A percentile compares a stretch with the other conserved stretches of the same genome.
These are phyloP conservation scores for Cyphomyrus plagiostoma DNA, from an alignment of 2,113 vertebrate species.

Conservation along the genomic window DNA sequence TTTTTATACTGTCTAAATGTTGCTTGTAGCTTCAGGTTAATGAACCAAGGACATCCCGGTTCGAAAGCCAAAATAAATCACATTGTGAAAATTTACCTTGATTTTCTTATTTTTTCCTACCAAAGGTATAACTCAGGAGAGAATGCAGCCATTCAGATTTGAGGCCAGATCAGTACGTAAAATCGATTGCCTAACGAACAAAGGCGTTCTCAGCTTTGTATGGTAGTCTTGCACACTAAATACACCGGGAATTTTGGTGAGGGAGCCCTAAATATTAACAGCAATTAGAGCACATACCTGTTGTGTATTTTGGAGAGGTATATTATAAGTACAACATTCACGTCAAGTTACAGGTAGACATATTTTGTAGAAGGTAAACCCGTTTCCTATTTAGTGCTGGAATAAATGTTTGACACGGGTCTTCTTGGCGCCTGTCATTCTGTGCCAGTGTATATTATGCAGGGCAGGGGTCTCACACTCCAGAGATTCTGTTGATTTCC, in stretches of 20 bases:
- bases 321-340: background rate
- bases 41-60: conserved; percentile 13
- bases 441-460: background rate
- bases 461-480: background rate
- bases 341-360: background rate
- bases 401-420: background rate
- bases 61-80: conserved; percentile 16
- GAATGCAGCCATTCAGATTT: background rate
- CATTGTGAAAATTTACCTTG: background rate
- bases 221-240: background rate
- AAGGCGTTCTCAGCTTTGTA: background rate
- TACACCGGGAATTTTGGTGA: background rate
- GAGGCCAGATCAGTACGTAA: background rate
- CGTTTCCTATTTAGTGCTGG: background rate
- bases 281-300: background rate
- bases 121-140: background rate
- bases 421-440: no score
- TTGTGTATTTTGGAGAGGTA: background rate
- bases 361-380: background rate
- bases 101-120: background rate
- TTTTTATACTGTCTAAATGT: background rate
- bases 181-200: background rate
- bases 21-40: conserved; percentile 19
- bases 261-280: background rate
- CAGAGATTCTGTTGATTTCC: background rate